Percentiles rank a stretch among this genome's conserved stretches.
Evolutionary conservation across 2,113 vertebrate species (phyloP).

Genomic region (Nicator chloris): DNA sequence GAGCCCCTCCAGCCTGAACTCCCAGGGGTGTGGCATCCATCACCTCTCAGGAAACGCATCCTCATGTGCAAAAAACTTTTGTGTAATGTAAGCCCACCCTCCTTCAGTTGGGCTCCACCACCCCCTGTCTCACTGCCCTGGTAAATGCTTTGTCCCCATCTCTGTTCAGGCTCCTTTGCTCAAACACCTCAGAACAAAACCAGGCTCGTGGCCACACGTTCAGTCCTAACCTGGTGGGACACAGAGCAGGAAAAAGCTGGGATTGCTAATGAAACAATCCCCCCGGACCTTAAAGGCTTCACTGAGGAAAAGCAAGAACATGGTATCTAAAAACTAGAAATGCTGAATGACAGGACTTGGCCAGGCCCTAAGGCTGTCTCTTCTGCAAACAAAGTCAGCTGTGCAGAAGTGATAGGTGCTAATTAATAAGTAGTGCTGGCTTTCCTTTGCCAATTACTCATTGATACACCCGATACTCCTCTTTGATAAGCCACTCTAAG

Average conservation of each 20-base stretch:
- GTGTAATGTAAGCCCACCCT: background rate
- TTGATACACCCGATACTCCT: conserved; percentile 7
- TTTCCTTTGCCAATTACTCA: conserved; percentile 34
- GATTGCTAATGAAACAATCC: background rate
- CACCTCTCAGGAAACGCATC: background rate
- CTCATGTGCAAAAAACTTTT: background rate
- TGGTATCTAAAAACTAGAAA: background rate
- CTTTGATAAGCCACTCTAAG: conserved; percentile 21
- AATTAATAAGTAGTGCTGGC: conserved; percentile 7
- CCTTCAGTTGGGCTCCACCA: background rate
- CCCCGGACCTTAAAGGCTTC: background rate
- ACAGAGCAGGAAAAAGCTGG: background rate
- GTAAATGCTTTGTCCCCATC: background rate
- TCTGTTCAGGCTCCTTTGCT: background rate
- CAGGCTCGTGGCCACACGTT: accelerated
- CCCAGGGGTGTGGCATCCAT: background rate
- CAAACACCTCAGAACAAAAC: background rate
- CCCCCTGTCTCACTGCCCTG: background rate
- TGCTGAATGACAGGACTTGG: background rate
- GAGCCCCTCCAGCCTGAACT: background rate
- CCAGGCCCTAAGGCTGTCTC: background rate
- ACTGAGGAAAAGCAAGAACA: background rate
- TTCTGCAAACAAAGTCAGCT: background rate
- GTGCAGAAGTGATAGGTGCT: background rate
- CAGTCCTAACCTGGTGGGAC: background rate